Base-by-base conservation (phyloP, 1,140 invertebrate genomes). In the Tyrophagus putrescentiae region DNA sequence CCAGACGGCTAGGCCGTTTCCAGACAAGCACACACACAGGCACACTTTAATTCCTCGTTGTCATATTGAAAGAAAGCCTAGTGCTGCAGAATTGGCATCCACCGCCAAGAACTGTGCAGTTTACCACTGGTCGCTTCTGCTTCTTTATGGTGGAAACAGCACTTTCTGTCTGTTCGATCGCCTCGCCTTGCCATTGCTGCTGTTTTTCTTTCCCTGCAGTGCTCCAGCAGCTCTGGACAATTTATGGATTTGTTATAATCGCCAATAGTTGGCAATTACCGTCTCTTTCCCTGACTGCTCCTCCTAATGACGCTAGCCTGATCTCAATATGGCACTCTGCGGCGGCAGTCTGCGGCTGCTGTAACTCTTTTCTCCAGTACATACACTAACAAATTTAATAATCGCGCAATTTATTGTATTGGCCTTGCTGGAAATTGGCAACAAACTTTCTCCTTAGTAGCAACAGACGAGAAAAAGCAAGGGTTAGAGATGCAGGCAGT, bases 221-320 rank as follows among this genome's bases (percentile, higher is more conserved):
- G n/a, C n/a, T n/a, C n/a, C n/a, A n/a, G n/a, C n/a, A n/a, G n/a
- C n/a, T n/a, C n/a, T 48, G 45, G 7, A 7, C 23, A 7, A 48
- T 48, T 48, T 48, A 48, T 48, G 45, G 45, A 48, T 48, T 48
- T 48, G 45, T 48, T 18, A 48, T 48, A 48, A 48, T 48, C 45
- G 45, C 45, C 45, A 48, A 48, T 48, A 48, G 45, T 48, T 48
- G 45, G 45, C 45, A 48, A 48, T 48, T 48, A 48, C 45, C 45
- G 45, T 21, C 23, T 7, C 6, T 48, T 29, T n/a, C n/a, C n/a
- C n/a, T n/a, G n/a, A n/a, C n/a, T n/a, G n/a, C n/a, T n/a, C n/a
- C n/a, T n/a, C 23, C 45, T 48, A 48, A 48, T 48, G 31, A 48
- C 13, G 21, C 45, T 21, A 29, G 31, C 23, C 45, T 18, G 45